Conservation (phyloP, 2,113 vertebrate species). For the Progne subis region DNA sequence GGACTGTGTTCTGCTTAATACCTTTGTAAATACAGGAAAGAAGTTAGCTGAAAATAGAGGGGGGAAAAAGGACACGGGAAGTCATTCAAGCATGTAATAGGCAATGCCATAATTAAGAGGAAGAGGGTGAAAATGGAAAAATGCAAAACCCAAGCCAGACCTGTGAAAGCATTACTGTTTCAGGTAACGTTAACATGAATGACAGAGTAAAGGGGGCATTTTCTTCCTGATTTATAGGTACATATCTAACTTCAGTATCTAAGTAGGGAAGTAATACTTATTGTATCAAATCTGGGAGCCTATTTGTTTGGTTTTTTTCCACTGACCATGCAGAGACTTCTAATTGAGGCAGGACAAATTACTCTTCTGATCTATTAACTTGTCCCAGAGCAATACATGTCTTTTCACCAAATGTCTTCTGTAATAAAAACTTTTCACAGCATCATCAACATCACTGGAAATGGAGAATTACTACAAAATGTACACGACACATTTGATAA, state of each 20-base stretch:
- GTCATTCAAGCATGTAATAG: not conserved
- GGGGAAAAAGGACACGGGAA: not conserved
- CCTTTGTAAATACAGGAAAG: not conserved
- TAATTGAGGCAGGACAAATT: not conserved
- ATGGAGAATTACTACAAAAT: not conserved
- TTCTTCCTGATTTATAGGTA: not conserved
- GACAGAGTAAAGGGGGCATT: not conserved
- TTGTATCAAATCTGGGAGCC: not conserved
- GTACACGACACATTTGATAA: not conserved
- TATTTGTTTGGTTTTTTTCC: not conserved
- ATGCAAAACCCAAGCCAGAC: not conserved
- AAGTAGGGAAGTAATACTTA: not conserved
- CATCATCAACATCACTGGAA: not conserved
- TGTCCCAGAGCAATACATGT: not conserved
- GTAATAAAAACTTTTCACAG: not conserved
- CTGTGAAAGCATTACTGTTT: not conserved
- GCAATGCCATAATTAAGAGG: not conserved
- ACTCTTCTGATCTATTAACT: not conserved
- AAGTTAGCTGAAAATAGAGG: not conserved
- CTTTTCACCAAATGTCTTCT: not conserved
- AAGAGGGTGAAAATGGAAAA: not conserved
- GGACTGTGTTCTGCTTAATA: not conserved
- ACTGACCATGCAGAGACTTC: not conserved
- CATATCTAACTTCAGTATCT: not conserved
- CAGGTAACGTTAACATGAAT: not conserved